Conservation (phyloP, 2,888 invertebrate species). For the Steinernema carpocapsae region DNA sequence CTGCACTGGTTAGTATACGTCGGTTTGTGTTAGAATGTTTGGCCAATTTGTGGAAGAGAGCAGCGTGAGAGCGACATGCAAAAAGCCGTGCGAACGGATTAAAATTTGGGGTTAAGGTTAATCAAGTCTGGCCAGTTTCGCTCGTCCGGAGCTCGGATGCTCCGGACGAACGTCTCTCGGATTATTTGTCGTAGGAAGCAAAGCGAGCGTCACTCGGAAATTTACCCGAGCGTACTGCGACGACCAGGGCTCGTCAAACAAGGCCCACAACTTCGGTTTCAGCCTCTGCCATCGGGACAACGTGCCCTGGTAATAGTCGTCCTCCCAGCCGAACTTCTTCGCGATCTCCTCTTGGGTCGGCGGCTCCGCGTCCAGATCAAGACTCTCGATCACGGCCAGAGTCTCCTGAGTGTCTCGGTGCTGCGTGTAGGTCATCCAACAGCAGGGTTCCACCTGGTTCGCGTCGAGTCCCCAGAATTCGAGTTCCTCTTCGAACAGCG, state of each 20-base stretch:
- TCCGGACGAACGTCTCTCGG: too few species aligned
- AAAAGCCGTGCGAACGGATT: conserved; percentile 30
- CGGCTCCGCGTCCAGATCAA: conserved; percentile 82
- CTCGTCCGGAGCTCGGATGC: not conserved
- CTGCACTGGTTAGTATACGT: not conserved
- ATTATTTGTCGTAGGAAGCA: not conserved
- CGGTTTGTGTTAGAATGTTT: conserved; percentile 24
- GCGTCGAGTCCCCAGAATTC: conserved; percentile 89
- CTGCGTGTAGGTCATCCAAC: conserved; percentile 91
- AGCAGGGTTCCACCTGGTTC: conserved; percentile 98
- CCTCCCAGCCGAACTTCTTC: conserved; percentile 95
- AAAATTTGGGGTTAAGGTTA: not conserved
- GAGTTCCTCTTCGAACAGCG: conserved; percentile 92
- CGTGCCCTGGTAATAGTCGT: conserved; percentile 79
- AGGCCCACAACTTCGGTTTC: conserved; percentile 96
- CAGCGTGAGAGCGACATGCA: conserved; percentile 32
- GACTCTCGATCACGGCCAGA: conserved; percentile 90
- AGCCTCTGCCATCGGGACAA: conserved; percentile 82
- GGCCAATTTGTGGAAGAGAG: conserved; percentile 24
- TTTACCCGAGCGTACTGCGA: conserved; percentile 80
- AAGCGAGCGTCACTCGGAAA: conserved; percentile 1
- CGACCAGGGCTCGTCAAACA: conserved; percentile 98
- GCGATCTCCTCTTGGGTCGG: conserved; percentile 92
- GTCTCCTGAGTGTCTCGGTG: conserved; percentile 95
- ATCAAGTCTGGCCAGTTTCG: not conserved